A percentile compares a stretch with the other conserved stretches of the same genome.
phyloP scores from a whole-genome alignment of 2,888 invertebrate genomes.

The Drosophila multiciliata region DNA sequence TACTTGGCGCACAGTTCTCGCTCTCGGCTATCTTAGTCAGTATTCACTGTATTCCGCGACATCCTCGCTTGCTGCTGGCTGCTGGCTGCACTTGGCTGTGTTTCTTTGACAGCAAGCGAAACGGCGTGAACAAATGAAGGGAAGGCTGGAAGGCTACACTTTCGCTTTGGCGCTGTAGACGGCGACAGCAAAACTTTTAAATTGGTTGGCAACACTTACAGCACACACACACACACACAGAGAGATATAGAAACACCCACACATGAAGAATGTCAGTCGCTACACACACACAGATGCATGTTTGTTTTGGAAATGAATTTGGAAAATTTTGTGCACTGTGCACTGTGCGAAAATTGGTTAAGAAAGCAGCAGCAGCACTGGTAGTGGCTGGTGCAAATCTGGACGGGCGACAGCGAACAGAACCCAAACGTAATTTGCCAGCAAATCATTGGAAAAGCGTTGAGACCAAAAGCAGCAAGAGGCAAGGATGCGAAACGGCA shows the following conservation, averaged over 20 bases:
- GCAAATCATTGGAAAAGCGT: constrained; percentile 75
- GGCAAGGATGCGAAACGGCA: constrained; percentile 36
- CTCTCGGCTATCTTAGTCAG: not conserved
- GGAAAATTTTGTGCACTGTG: constrained; percentile 60
- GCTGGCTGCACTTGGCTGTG: constrained; percentile 58
- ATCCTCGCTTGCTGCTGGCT: constrained; percentile 33
- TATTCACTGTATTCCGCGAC: constrained; percentile 47
- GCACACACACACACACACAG: constrained; percentile 32
- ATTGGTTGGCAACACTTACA: constrained; percentile 77
- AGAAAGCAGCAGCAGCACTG: constrained; percentile 19
- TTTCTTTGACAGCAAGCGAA: constrained; percentile 67
- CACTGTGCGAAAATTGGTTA: constrained; percentile 36
- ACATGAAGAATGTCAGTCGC: constrained; percentile 33
- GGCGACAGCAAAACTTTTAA: constrained; percentile 74
- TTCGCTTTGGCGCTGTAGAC: constrained; percentile 64
- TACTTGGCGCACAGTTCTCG: no score
- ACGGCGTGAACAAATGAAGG: constrained; percentile 48
- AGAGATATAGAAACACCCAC: constrained; percentile 42
- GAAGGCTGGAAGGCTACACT: constrained; percentile 58
- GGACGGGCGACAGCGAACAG: constrained; percentile 50
- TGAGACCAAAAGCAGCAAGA: constrained; percentile 21
- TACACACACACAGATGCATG: constrained; percentile 47
- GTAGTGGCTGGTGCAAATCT: constrained; percentile 16
- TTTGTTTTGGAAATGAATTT: constrained; percentile 82
- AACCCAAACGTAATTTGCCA: constrained; percentile 77